Conservation (phyloP, 2,888 invertebrate species). For the Spilosoma lubricipeda region DNA sequence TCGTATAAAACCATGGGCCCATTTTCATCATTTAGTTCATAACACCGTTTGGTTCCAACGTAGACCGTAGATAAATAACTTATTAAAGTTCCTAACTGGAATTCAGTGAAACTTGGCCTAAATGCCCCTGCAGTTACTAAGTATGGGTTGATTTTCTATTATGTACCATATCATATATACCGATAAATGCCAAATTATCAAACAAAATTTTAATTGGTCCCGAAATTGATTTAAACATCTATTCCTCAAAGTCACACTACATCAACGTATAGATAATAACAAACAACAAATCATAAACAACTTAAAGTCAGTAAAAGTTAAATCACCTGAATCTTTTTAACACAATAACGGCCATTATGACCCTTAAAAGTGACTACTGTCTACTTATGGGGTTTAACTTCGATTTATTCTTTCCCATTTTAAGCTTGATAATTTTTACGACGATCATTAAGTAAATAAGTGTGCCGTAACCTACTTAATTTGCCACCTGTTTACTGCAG, state of each 20-base stretch:
- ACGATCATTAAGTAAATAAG: conserved; percentile 14
- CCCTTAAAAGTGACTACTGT: conserved; percentile 30
- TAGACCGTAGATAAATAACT: neutral
- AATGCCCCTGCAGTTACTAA: neutral
- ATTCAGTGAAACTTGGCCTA: neutral
- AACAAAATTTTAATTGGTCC: neutral
- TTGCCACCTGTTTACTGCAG: neutral
- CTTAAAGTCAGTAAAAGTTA: conserved; percentile 34
- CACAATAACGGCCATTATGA: conserved; percentile 24
- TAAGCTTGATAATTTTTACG: conserved; percentile 28
- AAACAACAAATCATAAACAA: conserved; percentile 40
- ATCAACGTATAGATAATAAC: conserved; percentile 29
- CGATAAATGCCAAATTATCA: neutral
- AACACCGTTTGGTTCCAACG: neutral
- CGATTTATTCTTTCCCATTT: conserved; percentile 28
- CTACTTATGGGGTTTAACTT: conserved; percentile 28
- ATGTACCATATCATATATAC: neutral
- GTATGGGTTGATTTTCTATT: neutral
- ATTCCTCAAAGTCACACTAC: neutral
- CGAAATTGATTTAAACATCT: neutral
- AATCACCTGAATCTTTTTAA: conserved; percentile 23
- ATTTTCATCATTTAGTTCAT: neutral
- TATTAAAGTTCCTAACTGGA: neutral
- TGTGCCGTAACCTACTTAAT: neutral
- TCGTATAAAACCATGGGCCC: neutral